Evolutionary conservation across 2,797 vertebrate species (phyloP).

Genomic region (Chaetodon trifasciatus): DNA sequence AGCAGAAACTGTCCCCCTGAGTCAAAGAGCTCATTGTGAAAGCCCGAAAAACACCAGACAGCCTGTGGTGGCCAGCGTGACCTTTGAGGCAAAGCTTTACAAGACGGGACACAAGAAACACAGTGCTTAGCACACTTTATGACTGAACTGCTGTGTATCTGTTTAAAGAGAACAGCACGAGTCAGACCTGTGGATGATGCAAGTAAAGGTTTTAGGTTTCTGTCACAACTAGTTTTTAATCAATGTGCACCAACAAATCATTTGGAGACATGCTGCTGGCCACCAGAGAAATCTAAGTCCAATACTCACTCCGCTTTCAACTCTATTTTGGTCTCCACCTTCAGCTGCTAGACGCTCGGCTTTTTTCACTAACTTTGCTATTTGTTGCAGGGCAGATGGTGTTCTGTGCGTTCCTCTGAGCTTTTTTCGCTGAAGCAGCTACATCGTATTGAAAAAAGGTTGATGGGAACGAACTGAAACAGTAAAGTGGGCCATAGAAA

Average conservation of each 20-base stretch:
- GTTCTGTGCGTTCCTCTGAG: too few relatives aligned
- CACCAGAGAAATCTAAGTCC: too few relatives aligned
- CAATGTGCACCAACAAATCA: not conserved
- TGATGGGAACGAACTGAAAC: not conserved
- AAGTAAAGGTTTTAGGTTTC: not conserved
- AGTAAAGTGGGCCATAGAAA: not conserved
- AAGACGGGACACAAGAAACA: slow-evolving; percentile 13
- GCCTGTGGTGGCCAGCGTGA: slow-evolving; percentile 21
- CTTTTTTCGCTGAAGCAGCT: not conserved
- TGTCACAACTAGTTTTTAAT: not conserved
- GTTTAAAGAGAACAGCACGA: not conserved
- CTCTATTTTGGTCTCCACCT: too few relatives aligned
- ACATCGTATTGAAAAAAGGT: too few relatives aligned
- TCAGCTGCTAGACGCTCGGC: too few relatives aligned
- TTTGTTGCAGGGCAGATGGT: too few relatives aligned
- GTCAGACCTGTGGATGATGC: not conserved
- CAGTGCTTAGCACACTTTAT: not conserved
- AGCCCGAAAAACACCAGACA: not conserved
- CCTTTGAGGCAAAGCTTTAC: slow-evolving; percentile 65
- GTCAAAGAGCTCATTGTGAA: slow-evolving; percentile 16
- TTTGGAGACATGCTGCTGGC: too few relatives aligned
- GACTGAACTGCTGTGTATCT: not conserved
- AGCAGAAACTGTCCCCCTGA: not conserved
- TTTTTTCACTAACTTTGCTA: too few relatives aligned
- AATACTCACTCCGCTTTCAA: too few relatives aligned